Conservation (phyloP, 2,113 vertebrate species). For the Bubalus kerabau region DNA sequence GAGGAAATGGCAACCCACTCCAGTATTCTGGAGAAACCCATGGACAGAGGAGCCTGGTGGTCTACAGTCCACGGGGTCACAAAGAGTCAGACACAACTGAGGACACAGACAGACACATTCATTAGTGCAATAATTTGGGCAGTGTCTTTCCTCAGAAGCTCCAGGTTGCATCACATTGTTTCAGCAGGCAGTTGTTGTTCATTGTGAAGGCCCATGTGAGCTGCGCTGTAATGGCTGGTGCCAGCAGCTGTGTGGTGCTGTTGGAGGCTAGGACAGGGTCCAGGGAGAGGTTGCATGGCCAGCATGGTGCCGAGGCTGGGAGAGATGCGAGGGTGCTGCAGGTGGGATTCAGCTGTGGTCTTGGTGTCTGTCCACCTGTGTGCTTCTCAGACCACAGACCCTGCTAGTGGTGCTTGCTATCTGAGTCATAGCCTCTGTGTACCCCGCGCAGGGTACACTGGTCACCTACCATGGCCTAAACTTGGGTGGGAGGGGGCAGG, state of each 20-base stretch:
- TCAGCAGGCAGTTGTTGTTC: neutral
- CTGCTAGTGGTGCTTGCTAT: neutral
- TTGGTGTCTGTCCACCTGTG: neutral
- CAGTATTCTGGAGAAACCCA: neutral
- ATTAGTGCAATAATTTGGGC: neutral
- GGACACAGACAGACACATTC: neutral
- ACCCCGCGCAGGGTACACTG: accelerated
- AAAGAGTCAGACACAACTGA: neutral
- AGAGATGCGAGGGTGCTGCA: neutral
- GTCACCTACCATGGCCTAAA: neutral
- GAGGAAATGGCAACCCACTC: neutral
- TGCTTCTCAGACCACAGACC: neutral
- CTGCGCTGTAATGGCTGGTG: neutral
- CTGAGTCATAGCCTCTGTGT: neutral
- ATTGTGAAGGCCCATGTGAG: neutral
- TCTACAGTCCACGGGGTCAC: neutral
- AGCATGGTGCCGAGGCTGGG: accelerated
- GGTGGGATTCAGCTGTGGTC: neutral
- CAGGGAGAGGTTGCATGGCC: neutral
- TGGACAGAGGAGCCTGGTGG: neutral
- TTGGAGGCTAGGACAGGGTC: neutral
- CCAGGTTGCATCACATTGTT: neutral
- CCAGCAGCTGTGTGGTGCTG: neutral
- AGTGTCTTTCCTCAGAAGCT: neutral
- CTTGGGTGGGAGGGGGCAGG: neutral